Evolutionary conservation across 2,888 invertebrate genomes (phyloP), one percentile per base, ranked within the genome.

Genomic region (Malacosoma neustria): DNA sequence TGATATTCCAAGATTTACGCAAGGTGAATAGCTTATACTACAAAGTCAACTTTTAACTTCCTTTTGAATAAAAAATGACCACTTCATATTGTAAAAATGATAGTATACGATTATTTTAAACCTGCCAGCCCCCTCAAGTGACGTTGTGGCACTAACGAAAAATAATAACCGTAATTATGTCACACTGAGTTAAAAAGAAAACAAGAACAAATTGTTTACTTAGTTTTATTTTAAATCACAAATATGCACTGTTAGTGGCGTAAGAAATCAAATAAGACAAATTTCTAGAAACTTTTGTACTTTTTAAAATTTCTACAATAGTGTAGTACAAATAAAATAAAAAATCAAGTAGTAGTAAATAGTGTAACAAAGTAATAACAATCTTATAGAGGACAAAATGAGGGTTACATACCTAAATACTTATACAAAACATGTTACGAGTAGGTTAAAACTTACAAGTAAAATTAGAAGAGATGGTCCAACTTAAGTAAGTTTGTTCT

Each of bases 191-290:
- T 34, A 22, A 34, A 34, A 34, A 34, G 22, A 34, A 34, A 34
- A 34, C 29, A 29, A 34, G 34, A 34, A 29, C 12, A 34, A 34
- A 34, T 34, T 29, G 34, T 34, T 34, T 34, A 34, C 29, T 34
- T 7, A 34, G 34, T 34, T 29, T 34, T 34, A 34, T 29, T 29
- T 34, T 22, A 29, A 29, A 34, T 34, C 34, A 34, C 12, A 14
- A 33, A 33, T 11, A 30, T 30, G 12, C 12, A 11, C 11, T 11
- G 11, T 11, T 30, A 30, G 4, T 11, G 31, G 12, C 12, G 11
- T 11, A 11, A 11, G 31, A 2, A 30, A 12, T 30, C 5, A 22
- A 22, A 22, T 3, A 22, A 3, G 22, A 22, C 22, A 22, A 22
- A 22, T 1, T 22, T 22, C 22, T 22, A 22, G 22, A 22, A 22